A percentile compares a stretch with the other conserved stretches of the same genome.
phyloP scores from a whole-genome alignment of 2,113 vertebrate genomes.

The Cranoglanis bouderius region DNA sequence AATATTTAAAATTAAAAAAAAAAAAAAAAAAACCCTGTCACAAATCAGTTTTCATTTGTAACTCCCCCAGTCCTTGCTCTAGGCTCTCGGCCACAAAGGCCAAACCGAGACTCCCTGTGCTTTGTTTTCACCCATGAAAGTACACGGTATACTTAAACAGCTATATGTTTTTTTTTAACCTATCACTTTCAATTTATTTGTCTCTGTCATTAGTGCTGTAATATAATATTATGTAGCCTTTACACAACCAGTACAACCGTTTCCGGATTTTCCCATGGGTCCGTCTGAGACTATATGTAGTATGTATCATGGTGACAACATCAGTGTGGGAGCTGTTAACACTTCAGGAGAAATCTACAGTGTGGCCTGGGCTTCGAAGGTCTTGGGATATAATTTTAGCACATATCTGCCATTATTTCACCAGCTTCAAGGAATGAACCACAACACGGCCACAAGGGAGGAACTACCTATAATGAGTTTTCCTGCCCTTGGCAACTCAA shows the following conservation, averaged over 20 bases:
- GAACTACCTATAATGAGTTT: conserved; percentile 45
- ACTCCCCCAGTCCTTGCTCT: not conserved
- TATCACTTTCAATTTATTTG: not conserved
- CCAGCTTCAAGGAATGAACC: not conserved
- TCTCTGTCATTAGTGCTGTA: not conserved
- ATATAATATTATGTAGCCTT: not conserved
- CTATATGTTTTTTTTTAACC: not conserved
- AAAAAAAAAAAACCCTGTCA: not conserved
- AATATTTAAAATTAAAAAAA: not conserved
- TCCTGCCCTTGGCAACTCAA: conserved; percentile 45
- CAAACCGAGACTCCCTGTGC: not conserved
- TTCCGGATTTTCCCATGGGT: not conserved
- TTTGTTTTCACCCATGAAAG: not conserved
- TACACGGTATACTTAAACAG: not conserved
- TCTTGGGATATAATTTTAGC: not conserved
- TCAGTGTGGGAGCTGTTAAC: not conserved
- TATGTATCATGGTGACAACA: not conserved
- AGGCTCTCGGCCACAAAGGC: not conserved
- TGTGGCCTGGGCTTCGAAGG: not conserved
- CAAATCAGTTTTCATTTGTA: not conserved
- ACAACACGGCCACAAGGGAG: conserved; percentile 21
- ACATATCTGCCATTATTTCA: conserved; percentile 13
- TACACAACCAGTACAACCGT: not conserved
- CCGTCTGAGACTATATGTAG: not conserved
- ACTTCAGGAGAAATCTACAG: not conserved